phyloP scores from a whole-genome alignment of 2,888 invertebrate species.

The Tryphoninae sp. region DNA sequence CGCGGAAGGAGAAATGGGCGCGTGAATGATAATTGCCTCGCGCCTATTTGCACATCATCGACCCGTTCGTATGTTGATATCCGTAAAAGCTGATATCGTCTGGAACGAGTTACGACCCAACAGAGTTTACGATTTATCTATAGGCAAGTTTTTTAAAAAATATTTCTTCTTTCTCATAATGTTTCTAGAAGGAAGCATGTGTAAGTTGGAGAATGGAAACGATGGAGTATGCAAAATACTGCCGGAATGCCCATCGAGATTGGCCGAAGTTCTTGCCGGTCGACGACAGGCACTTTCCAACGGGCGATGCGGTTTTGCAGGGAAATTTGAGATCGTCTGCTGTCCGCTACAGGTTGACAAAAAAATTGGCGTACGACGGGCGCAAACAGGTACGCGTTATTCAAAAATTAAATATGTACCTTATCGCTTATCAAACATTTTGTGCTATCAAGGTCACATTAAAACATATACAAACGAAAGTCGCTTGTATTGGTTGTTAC shows the following conservation, averaged over 20 bases:
- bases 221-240: conserved; percentile 72
- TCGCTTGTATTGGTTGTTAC: no score
- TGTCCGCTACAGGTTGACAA: conserved; percentile 77
- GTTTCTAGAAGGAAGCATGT: conserved; percentile 63
- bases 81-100: no score
- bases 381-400: conserved; percentile 70
- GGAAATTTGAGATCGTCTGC: conserved; percentile 82
- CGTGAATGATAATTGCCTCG: conserved; percentile 10
- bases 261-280: conserved; percentile 68
- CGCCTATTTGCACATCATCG: conserved; percentile 8
- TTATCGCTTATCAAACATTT: no score
- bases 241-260: conserved; percentile 68
- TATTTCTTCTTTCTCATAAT: neutral
- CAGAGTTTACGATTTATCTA: no score
- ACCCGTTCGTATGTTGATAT: no score
- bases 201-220: conserved; percentile 66
- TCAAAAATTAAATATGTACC: neutral
- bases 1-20: neutral
- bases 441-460: no score
- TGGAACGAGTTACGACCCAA: no score
- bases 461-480: no score
- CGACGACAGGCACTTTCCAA: conserved; percentile 60
- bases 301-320: conserved; percentile 81
- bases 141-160: neutral
- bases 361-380: conserved; percentile 69